phyloP scores from a whole-genome alignment of 1,140 invertebrate species.

The Tetramorium alpestre region DNA sequence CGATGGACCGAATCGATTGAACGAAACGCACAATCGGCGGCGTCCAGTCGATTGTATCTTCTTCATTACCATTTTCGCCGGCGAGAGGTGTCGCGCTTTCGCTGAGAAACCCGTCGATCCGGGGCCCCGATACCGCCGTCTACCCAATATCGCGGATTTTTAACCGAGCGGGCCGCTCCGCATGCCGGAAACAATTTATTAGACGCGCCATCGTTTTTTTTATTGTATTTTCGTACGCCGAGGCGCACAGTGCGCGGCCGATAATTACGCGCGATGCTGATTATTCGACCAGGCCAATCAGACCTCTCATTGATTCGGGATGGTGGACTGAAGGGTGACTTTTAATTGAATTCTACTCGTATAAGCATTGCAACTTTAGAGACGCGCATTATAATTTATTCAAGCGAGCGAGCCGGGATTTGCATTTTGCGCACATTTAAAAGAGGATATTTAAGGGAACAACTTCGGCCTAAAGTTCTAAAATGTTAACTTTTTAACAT shows the following conservation, averaged over 20 bases:
- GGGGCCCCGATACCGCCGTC: neutral
- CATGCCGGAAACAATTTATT: slow-evolving; percentile 54
- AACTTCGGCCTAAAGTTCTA: slow-evolving; percentile 27
- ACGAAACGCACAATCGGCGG: slow-evolving; percentile 23
- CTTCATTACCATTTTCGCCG: slow-evolving; percentile 56
- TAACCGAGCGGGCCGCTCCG: neutral
- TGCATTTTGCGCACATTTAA: slow-evolving; percentile 41
- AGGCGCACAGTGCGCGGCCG: neutral
- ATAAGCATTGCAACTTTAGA: neutral
- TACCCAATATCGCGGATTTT: slow-evolving; percentile 28
- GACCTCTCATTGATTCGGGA: slow-evolving; percentile 23
- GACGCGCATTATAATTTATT: slow-evolving; percentile 42
- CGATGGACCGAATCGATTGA: slow-evolving; percentile 33
- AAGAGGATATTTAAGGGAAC: slow-evolving; percentile 17
- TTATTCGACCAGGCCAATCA: slow-evolving; percentile 43
- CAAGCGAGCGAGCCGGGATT: slow-evolving; percentile 23
- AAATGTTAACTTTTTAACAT: neutral
- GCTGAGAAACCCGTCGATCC: slow-evolving; percentile 41
- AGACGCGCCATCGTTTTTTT: neutral
- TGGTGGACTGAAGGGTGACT: slow-evolving; percentile 39
- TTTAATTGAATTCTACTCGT: slow-evolving; percentile 57
- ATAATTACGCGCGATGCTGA: slow-evolving; percentile 43
- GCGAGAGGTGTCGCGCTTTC: slow-evolving; percentile 31
- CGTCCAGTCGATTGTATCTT: slow-evolving; percentile 39
- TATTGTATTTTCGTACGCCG: slow-evolving; percentile 12